A percentile compares a stretch with the other conserved stretches of the same genome.
Conservation (phyloP, 1,140 invertebrate species). For the Penaeus vannamei region DNA sequence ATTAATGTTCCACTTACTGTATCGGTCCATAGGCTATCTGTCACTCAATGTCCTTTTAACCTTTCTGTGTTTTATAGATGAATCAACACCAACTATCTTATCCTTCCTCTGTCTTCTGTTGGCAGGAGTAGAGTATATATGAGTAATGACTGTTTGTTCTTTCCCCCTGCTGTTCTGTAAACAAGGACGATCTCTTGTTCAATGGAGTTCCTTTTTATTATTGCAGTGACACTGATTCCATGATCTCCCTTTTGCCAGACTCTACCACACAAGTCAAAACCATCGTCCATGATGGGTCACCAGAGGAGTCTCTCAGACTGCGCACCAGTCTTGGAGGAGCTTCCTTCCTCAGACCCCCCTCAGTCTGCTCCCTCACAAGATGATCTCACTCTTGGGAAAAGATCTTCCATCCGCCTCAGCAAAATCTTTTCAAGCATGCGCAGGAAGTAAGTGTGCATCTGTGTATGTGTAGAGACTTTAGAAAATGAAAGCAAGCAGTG, state of each 20-base stretch:
- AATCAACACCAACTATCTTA: no score
- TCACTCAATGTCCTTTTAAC: no score
- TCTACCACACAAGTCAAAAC: conserved; percentile 64
- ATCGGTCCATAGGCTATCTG: no score
- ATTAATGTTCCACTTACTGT: no score
- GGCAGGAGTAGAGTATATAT: no score
- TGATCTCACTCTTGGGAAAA: conserved; percentile 46
- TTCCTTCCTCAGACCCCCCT: conserved; percentile 35
- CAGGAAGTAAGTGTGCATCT: conserved; percentile 54
- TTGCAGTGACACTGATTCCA: background rate
- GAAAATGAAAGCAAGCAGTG: no score
- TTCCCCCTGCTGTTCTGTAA: no score
- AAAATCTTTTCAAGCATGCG: conserved; percentile 60
- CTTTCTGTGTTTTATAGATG: no score
- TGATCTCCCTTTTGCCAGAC: conserved; percentile 40
- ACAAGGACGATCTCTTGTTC: background rate
- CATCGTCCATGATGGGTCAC: conserved; percentile 54
- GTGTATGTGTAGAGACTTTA: no score
- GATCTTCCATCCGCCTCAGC: conserved; percentile 53
- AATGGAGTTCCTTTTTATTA: background rate
- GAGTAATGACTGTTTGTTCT: no score
- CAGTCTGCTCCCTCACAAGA: conserved; percentile 37
- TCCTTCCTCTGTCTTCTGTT: no score
- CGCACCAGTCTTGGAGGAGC: conserved; percentile 65
- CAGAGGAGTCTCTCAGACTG: conserved; percentile 66